Evolutionary conservation across 2,113 vertebrate genomes (phyloP).

Genomic region (Argyrosomus japonicus): DNA sequence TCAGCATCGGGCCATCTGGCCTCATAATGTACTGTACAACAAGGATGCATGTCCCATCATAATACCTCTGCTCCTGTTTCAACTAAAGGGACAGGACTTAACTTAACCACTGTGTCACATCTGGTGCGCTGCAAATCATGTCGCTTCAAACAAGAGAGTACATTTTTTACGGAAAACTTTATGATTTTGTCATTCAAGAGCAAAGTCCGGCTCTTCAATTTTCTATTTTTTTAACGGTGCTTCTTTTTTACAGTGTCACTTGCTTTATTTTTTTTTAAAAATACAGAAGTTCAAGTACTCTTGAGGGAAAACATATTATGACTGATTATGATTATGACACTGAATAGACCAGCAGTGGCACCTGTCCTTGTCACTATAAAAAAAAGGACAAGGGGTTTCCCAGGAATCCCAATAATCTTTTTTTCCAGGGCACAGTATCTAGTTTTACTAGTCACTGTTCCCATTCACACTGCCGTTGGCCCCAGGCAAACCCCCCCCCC

Average conservation of each 20-base stretch:
- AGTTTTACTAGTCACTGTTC: neutral
- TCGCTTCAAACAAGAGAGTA: neutral
- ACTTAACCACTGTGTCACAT: conserved; percentile 24
- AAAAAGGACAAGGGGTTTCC: neutral
- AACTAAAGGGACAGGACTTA: conserved; percentile 22
- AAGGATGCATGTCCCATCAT: conserved; percentile 26
- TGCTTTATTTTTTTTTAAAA: neutral
- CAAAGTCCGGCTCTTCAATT: neutral
- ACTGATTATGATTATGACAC: neutral
- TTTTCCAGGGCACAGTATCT: neutral
- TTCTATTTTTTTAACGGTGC: neutral
- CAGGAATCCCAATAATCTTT: neutral
- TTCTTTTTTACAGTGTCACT: neutral
- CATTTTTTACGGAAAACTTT: neutral
- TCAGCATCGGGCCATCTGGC: conserved; percentile 63
- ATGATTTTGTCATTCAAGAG: neutral
- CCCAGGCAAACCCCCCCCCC: neutral
- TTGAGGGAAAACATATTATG: too few species aligned
- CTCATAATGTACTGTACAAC: conserved; percentile 44
- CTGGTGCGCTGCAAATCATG: conserved; percentile 18
- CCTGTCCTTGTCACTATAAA: conserved; percentile 10
- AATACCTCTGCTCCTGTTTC: conserved; percentile 45
- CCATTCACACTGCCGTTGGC: neutral
- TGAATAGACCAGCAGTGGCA: neutral
- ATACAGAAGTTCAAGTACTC: neutral